A percentile compares a stretch with the other conserved stretches of the same genome.
Conservation (phyloP, 2,888 invertebrate species). For the Leistus spinibarbis region DNA sequence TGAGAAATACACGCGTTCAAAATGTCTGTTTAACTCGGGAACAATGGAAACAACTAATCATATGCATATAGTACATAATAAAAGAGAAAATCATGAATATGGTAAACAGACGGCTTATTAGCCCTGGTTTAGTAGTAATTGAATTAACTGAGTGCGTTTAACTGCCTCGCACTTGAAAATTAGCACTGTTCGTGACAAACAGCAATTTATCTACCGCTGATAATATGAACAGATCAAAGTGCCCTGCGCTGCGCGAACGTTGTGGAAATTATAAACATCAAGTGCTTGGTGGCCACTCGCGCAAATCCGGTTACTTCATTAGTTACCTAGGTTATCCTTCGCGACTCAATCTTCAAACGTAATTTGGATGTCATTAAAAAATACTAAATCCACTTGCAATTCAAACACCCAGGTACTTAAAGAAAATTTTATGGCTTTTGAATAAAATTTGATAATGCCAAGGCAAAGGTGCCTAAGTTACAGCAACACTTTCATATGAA, state of each 20-base stretch:
- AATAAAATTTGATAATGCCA: neutral
- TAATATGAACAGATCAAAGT: conserved; percentile 35
- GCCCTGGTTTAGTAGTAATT: neutral
- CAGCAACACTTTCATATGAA: no score
- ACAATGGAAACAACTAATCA: neutral
- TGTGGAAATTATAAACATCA: conserved; percentile 17
- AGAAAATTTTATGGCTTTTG: neutral
- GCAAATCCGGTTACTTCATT: neutral
- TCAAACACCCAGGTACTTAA: neutral
- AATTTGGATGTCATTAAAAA: neutral
- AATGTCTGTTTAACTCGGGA: neutral
- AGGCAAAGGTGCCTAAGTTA: no score
- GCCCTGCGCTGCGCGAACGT: neutral
- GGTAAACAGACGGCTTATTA: neutral
- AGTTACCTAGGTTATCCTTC: no score
- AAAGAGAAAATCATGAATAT: neutral
- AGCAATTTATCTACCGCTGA: conserved; percentile 27
- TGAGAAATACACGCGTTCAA: neutral
- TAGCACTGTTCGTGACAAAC: conserved; percentile 25
- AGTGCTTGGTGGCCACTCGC: neutral
- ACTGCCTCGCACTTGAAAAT: conserved; percentile 27
- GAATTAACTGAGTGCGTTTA: conserved; percentile 9
- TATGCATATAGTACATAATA: no score
- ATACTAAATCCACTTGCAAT: neutral
- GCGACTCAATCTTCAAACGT: neutral